Evolutionary conservation across 1,140 invertebrate genomes (phyloP), one percentile per base, ranked within the genome.

Genomic region (Aphidius ervi): DNA sequence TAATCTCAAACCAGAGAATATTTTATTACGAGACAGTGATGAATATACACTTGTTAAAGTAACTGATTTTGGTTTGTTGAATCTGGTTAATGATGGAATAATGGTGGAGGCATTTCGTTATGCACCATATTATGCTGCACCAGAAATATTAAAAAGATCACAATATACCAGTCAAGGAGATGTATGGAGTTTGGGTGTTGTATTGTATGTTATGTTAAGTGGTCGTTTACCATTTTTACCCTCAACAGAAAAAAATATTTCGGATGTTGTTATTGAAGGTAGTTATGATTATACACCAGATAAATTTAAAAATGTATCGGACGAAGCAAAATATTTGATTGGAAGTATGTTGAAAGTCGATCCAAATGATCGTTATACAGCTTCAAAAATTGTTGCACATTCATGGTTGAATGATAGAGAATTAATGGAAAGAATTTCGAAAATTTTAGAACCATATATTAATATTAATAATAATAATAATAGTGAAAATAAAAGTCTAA

Each of bases 151-250:
- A 1, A 76, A 79, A 59, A 87, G 86, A 47, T 85, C 81, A 6
- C 75, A 78, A 40, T 95, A 95, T 70, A 91, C 87, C 1, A 86
- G 23, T 31, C 41, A 83, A 72, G 89, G 94, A 1, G 94, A 97
- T 75, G 86, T 93, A 8, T 97, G 94, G 94, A 95, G 93, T 76
- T 74, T 95, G 49, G 94, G 94, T 6, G 92, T 95, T 0, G 91
- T 97, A 64, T 81, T 95, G 5, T 97, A 85, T 84, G 80, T 70
- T 45, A 75, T 69, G 47, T 62, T 82, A 6, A 74, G 71, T 67
- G 79, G 80, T 37, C n/a, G 64, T 16, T 64, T 74, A 5, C 80
- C 81, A 10, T 82, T 82, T 63, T 16, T 16, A 16, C 16, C 16
- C 16, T 16, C 16, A 16, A 65, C 37, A 9, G 49, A 53, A n/a